phyloP scores from a whole-genome alignment of 92 coral and sea anemone species.

The Epizoanthus illoricatus region DNA sequence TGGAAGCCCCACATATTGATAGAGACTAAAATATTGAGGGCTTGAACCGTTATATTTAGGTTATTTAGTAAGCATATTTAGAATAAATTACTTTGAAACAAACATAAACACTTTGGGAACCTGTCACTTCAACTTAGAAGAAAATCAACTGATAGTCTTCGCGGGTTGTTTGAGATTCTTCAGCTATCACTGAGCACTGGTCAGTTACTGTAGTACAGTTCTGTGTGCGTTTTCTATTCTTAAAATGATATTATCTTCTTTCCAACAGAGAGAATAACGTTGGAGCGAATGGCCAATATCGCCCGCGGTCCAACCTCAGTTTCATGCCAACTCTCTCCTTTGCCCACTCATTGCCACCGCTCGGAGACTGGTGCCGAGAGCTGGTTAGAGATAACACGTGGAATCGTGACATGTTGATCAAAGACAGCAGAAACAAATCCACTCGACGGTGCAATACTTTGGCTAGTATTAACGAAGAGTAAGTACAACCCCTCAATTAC shows the following conservation, averaged over 20 bases:
- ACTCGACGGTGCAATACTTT: constrained; percentile 52
- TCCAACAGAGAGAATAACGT: constrained; percentile 48
- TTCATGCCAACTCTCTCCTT: constrained; percentile 92
- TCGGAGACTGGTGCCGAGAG: constrained; percentile 99
- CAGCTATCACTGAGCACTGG: too few species aligned
- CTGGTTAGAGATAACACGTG: constrained; percentile 86
- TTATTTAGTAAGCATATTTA: too few species aligned
- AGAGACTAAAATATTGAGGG: too few species aligned
- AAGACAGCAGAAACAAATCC: constrained; percentile 76
- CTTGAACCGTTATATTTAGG: too few species aligned
- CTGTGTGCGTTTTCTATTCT: neutral
- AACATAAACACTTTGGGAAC: too few species aligned
- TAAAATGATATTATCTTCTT: neutral
- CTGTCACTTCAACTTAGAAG: too few species aligned
- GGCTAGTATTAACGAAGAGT: constrained; percentile 66
- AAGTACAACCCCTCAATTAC: constrained; percentile 33
- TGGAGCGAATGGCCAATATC: constrained; percentile 43
- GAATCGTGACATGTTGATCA: constrained; percentile 84
- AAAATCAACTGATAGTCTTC: too few species aligned
- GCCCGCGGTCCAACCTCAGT: constrained; percentile 81
- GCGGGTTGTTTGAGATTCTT: too few species aligned
- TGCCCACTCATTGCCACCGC: constrained; percentile 93
- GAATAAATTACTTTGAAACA: too few species aligned
- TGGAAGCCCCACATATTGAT: too few species aligned
- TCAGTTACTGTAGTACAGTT: too few species aligned